Base-by-base conservation (phyloP, 2,113 vertebrate genomes). In the Catharus minimus region DNA sequence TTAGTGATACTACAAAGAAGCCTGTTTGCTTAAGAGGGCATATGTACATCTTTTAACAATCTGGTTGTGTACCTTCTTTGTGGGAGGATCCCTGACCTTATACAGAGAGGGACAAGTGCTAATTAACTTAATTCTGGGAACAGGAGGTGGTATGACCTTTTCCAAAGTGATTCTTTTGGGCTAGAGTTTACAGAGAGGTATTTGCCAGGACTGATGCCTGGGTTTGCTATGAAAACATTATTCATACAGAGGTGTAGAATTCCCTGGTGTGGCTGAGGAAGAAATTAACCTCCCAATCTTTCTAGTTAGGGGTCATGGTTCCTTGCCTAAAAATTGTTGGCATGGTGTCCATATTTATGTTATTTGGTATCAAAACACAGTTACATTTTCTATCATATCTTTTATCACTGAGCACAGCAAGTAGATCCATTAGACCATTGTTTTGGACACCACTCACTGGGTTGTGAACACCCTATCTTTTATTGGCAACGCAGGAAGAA, bases 121-220 rank as follows among this genome's bases (percentile, higher is more conserved):
- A 95, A 94, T 95, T 93, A 94, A 93, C 83, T 92, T 95, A 88
- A 92, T 92, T 94, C 69, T 79, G 77, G 43, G 62, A 93, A 69
- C 86, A 86, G 92, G 65, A 90, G 94, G 86, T 94, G 77, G 69
- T 93, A 75, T 69, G 93, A 92, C 83, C 92, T 93, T 95, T 94
- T 82, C 62, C 71, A 76, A 93, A 95, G 74, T 46, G 58, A 92
- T 90, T 94, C 81, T 78, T 94, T 92, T 61, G 74, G 88, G 76
- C 44, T 78, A 30, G 43, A 92, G 76, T 93, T 93, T 89, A 82
- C 46, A 77, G 88, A 95, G 90, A 76, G 26, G 15, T 78, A 69
- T 87, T 86, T 86, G 65, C 90, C 86, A 72, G 75, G 74, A 52
- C 52, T 60, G 68, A 44, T 90, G 86, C 38, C 73, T 81, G 57